Evolutionary conservation across 2,888 invertebrate species (phyloP), one percentile per base, ranked within the genome.

Genomic region (Neoscelio sp.): DNA sequence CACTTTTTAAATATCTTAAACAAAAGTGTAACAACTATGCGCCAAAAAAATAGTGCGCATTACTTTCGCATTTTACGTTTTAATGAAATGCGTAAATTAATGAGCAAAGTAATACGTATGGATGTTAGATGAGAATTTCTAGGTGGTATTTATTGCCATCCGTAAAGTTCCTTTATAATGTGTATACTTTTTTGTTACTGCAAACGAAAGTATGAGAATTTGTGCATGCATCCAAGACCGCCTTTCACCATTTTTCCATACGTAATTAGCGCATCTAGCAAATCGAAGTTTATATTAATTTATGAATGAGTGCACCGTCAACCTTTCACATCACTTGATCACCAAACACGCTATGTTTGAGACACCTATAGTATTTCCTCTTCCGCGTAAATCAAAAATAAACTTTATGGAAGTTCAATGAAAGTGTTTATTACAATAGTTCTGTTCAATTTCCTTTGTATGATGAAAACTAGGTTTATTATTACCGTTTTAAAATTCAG

Each of bases 201-300:
- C 50, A 62, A 82, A 86, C 81, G 87, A 87, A 87, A 87, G 87
- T 87, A 85, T 87, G 87, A 83, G 86, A 87, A 86, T 83, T 78
- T 78, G 73, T 76, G 76, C 82, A 80, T 81, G 82, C 82, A 78
- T 80, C 78, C 80, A 81, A 84, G 58, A 50, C 64, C 13, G 65
- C 82, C 82, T 85, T 84, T 85, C 85, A 84, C 84, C 80, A 70
- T 76, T 74, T 81, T 56, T 71, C 74, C 58, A 78, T 80, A 68
- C 48, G 35, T 67, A 80, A 82, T 80, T 80, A 76, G 44, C 35
- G 46, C 67, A 62, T 70, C 62, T 68, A 64, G 64, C 48, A 54
- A 74, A 70, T 78, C 58, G 64, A 74, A 68, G 68, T 73, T 73
- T 17, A 64, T 68, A 62, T 58, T 71, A 20, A 35, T 52, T 62